Percentiles rank a stretch among this genome's conserved stretches.
Conservation (phyloP, 2,113 vertebrate species). For the Carassius auratus region DNA sequence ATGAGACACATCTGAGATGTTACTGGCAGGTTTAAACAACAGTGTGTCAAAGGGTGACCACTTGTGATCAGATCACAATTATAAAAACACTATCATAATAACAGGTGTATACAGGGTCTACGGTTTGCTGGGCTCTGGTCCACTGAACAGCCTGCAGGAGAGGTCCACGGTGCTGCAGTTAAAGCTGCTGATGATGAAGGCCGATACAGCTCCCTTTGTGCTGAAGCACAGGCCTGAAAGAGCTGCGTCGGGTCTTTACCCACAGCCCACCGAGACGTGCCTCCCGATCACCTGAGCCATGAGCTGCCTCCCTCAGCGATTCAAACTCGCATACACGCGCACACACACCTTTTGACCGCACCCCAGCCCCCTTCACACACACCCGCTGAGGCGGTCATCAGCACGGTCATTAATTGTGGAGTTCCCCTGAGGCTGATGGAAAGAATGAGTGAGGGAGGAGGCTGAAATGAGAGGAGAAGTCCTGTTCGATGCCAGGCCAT, state of each 20-base stretch:
- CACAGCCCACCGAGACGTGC: constrained; percentile 50
- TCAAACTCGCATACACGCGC: constrained; percentile 48
- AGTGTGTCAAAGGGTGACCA: background rate
- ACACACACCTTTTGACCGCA: constrained; percentile 45
- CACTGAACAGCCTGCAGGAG: background rate
- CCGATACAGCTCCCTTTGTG: constrained; percentile 71
- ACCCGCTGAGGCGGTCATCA: constrained; percentile 67
- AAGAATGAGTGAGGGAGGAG: constrained; percentile 37
- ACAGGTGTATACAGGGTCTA: background rate
- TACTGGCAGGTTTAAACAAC: background rate
- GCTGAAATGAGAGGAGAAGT: constrained; percentile 36
- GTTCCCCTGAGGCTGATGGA: constrained; percentile 61
- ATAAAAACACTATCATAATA: background rate
- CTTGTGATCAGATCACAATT: background rate
- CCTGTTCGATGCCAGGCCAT: constrained; percentile 46
- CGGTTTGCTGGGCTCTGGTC: background rate
- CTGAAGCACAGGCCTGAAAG: constrained; percentile 74
- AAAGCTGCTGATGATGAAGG: constrained; percentile 76
- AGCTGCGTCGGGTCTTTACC: constrained; percentile 70
- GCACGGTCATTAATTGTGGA: constrained; percentile 71
- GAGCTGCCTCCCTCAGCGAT: constrained; percentile 62
- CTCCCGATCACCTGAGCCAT: constrained; percentile 55
- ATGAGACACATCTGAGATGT: background rate
- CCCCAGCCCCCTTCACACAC: constrained; percentile 47
- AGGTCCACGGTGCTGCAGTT: constrained; percentile 41